phyloP scores from a whole-genome alignment of 2,888 invertebrate genomes.

The Drosophila cyrtoloma region DNA sequence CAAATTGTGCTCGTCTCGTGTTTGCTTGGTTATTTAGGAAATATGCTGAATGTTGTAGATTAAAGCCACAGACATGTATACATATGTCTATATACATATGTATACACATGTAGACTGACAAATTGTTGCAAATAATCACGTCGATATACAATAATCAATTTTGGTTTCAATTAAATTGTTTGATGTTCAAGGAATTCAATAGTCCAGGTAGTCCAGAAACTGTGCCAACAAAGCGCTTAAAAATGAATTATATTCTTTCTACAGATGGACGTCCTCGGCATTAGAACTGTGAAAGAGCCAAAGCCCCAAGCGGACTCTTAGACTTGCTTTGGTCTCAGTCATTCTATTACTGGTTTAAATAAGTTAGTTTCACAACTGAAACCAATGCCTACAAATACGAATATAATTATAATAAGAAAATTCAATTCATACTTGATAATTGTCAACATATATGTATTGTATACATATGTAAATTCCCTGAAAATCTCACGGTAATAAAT shows the following conservation, averaged over 20 bases:
- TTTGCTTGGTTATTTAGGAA: constrained; percentile 15
- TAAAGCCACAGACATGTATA: neutral
- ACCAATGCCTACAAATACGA: neutral
- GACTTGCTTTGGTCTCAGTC: neutral
- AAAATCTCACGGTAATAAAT: neutral
- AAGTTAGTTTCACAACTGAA: neutral
- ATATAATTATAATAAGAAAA: neutral
- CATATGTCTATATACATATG: neutral
- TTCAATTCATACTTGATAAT: neutral
- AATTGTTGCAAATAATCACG: constrained; percentile 2
- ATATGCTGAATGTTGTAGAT: constrained; percentile 1
- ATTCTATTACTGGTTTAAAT: neutral
- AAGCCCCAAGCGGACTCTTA: neutral
- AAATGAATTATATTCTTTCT: neutral
- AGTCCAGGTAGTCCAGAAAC: neutral
- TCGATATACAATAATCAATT: neutral
- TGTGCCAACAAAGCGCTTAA: neutral
- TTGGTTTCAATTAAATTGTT: constrained; percentile 2
- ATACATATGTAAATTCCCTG: neutral
- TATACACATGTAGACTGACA: neutral
- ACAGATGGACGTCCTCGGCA: neutral
- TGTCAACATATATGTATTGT: neutral
- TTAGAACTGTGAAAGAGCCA: neutral
- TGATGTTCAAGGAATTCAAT: neutral
- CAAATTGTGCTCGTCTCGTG: constrained; percentile 24